phyloP scores from a whole-genome alignment of 2,888 invertebrate species.

The Cloeon dipterum region DNA sequence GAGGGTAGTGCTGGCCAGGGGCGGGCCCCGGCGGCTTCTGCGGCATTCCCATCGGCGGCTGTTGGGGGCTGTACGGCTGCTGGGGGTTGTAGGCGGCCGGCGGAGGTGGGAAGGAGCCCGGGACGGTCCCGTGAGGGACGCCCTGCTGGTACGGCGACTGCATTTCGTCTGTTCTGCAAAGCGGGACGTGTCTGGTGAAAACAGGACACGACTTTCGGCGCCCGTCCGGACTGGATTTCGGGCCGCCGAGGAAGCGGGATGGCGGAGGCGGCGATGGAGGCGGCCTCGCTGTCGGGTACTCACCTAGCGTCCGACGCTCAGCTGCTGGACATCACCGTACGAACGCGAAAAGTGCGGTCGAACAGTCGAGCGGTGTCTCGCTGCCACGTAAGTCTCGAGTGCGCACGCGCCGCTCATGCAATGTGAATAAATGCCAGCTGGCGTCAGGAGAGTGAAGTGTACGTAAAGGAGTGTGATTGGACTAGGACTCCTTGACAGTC shows the following conservation, averaged over 20 bases:
- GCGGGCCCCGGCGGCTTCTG: constrained; percentile 7
- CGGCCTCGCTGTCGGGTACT: constrained; percentile 7
- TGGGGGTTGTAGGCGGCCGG: constrained; percentile 4
- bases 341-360: constrained; percentile 11
- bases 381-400: constrained; percentile 34
- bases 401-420: constrained; percentile 22
- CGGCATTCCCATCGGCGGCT: constrained; percentile 3
- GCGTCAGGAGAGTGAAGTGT: neutral
- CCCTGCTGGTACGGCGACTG: constrained; percentile 5
- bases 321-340: too few species aligned
- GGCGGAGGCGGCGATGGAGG: constrained; percentile 6
- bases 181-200: constrained; percentile 3
- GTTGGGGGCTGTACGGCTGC: constrained; percentile 2
- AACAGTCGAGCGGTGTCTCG: constrained; percentile 12
- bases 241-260: too few species aligned
- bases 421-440: neutral
- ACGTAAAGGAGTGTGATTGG: neutral
- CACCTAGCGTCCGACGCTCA: too few species aligned
- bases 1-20: constrained; percentile 1
- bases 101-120: constrained; percentile 4
- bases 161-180: constrained; percentile 5
- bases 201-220: too few species aligned
- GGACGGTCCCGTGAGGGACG: constrained; percentile 6
- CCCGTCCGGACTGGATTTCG: too few species aligned
- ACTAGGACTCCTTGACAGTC: too few species aligned